A percentile compares a stretch with the other conserved stretches of the same genome.
These are phyloP conservation scores for Epistrophe eligans DNA, from an alignment of 2,888 invertebrate genomes.

Conservation along the genomic window DNA sequence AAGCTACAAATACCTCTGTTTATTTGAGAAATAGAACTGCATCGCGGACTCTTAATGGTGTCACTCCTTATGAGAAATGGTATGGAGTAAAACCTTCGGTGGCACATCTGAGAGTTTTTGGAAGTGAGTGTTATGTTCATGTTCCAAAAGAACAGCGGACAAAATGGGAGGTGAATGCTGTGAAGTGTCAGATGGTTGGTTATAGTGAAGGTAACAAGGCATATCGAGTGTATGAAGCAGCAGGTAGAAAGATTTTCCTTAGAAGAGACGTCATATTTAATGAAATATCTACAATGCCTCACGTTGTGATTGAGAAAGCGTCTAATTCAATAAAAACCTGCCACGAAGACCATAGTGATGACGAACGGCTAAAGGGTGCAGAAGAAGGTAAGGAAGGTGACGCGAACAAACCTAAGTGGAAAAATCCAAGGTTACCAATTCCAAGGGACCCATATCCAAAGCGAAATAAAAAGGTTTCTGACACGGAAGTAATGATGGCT, in stretches of 20 bases:
- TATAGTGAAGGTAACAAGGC: conserved; percentile 16
- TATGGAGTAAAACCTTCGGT: conserved; percentile 4
- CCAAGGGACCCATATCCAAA: conserved; percentile 40
- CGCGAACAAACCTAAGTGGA: conserved; percentile 19
- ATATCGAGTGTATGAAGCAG: conserved; percentile 1
- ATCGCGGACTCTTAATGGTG: neutral
- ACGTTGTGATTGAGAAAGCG: neutral
- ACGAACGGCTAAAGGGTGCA: neutral
- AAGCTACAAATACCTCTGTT: too few species aligned
- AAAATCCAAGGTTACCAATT: conserved; percentile 46
- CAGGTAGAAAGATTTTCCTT: conserved; percentile 4
- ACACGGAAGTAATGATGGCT: conserved; percentile 10
- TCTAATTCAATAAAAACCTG: neutral
- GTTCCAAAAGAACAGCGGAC: conserved; percentile 1
- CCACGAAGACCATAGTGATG: neutral
- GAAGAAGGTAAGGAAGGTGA: neutral
- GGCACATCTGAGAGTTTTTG: conserved; percentile 9
- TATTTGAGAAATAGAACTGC: too few species aligned
- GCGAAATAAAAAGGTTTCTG: conserved; percentile 17
- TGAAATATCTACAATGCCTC: neutral
- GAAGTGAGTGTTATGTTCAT: neutral
- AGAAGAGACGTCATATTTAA: conserved; percentile 2
- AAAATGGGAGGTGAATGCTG: conserved; percentile 2
- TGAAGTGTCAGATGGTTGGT: conserved; percentile 5
- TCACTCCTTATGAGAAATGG: neutral